A percentile compares a stretch with the other conserved stretches of the same genome.
These are phyloP conservation scores for Magallana ariakensis DNA, from an alignment of 1,140 invertebrate genomes.

Conservation along the genomic window DNA sequence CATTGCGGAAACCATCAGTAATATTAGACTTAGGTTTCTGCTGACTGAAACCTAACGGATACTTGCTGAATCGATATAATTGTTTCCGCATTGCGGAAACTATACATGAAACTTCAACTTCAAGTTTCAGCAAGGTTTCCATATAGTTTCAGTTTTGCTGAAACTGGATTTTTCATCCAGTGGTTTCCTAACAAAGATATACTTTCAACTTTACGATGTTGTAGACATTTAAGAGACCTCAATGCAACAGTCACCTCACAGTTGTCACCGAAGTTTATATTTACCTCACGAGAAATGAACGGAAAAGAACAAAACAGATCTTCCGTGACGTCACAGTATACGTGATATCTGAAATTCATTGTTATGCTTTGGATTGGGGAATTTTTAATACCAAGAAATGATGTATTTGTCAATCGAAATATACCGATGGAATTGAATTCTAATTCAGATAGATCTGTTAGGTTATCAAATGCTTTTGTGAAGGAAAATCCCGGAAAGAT, in stretches of 20 bases:
- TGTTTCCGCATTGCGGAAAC: too few relatives aligned
- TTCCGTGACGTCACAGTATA: background rate
- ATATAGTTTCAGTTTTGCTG: too few relatives aligned
- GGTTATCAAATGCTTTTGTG: background rate
- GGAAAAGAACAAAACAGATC: background rate
- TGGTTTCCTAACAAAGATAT: background rate
- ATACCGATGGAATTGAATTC: background rate
- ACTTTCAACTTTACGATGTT: background rate
- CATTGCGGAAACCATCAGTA: too few relatives aligned
- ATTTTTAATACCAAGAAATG: background rate
- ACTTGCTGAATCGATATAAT: too few relatives aligned
- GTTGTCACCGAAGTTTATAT: background rate
- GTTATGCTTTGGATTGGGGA: background rate
- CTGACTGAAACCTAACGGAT: too few relatives aligned
- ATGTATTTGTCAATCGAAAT: background rate
- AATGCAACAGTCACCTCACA: background rate
- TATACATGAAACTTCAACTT: too few relatives aligned
- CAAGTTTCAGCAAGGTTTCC: too few relatives aligned
- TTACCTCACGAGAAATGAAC: background rate
- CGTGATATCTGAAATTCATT: background rate
- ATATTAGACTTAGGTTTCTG: too few relatives aligned
- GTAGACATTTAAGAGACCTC: background rate
- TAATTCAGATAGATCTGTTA: background rate
- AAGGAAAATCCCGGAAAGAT: background rate
- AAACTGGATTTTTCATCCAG: too few relatives aligned